Conservation (phyloP, 2,797 vertebrate genomes). For the Ctenopoma multispine region DNA sequence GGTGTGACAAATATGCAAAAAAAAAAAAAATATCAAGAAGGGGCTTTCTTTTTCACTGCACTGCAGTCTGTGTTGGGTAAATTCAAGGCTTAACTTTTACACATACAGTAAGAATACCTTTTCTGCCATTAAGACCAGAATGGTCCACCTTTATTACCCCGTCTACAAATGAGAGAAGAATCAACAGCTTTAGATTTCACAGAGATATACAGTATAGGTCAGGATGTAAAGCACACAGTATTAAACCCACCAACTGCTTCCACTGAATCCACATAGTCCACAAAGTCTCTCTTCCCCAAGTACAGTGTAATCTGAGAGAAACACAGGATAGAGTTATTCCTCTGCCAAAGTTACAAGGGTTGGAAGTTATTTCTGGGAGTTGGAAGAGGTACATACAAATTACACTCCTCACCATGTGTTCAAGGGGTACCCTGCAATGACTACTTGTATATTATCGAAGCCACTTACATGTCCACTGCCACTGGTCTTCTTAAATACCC, state of each 20-base stretch:
- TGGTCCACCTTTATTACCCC: conserved; percentile 90
- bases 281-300: conserved; percentile 91
- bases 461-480: conserved; percentile 88
- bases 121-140: conserved; percentile 87
- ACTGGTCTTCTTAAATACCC: conserved; percentile 93
- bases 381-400: conserved; percentile 57
- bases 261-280: conserved; percentile 89
- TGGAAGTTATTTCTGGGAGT: conserved; percentile 58
- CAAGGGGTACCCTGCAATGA: conserved; percentile 58
- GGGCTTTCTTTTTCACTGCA: too few species aligned
- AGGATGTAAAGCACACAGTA: conserved; percentile 8
- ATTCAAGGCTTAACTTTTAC: not conserved
- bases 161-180: conserved; percentile 78
- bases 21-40: too few species aligned
- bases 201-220: conserved; percentile 4
- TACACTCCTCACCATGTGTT: conserved; percentile 52
- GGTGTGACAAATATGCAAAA: too few species aligned
- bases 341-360: conserved; percentile 49
- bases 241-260: conserved; percentile 86
- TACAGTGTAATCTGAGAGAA: conserved; percentile 88
- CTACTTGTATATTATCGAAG: conserved; percentile 36
- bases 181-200: conserved; percentile 11
- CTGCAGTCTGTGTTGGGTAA: not conserved
- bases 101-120: conserved; percentile 81
- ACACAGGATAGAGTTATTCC: conserved; percentile 43